Evolutionary conservation across 2,113 vertebrate species (phyloP).

Genomic region (Cyprinodon brontotheroides): DNA sequence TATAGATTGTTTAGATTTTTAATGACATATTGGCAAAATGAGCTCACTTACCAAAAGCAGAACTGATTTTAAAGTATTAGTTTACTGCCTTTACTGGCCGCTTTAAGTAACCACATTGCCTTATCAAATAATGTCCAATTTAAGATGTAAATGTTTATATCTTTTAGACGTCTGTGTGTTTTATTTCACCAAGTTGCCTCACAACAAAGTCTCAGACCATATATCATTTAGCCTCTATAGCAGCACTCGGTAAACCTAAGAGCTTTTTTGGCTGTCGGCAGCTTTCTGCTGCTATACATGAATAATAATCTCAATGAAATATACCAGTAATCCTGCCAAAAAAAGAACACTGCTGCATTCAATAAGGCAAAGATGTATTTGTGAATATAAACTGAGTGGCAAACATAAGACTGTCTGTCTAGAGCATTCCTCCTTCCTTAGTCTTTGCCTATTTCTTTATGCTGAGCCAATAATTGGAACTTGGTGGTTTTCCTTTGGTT

Average conservation of each 20-base stretch:
- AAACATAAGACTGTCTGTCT: not conserved
- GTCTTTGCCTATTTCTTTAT: not conserved
- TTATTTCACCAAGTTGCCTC: not conserved
- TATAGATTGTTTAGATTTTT: not conserved
- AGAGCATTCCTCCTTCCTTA: not conserved
- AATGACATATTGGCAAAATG: not conserved
- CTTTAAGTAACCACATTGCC: conserved; percentile 1
- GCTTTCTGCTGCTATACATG: conserved; percentile 39
- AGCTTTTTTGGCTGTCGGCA: conserved; percentile 62
- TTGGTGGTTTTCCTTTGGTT: not conserved
- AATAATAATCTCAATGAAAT: conserved; percentile 53
- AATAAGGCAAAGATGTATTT: not conserved
- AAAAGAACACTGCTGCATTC: not conserved
- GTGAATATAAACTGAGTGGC: conserved; percentile 3
- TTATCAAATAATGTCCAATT: not conserved
- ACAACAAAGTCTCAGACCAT: conserved; percentile 19
- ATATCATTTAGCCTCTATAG: conserved; percentile 16
- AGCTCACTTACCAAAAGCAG: not conserved
- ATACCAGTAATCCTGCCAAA: conserved; percentile 19
- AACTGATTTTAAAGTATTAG: not conserved
- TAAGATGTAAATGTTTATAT: not conserved
- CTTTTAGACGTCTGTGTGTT: not conserved
- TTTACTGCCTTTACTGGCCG: not conserved
- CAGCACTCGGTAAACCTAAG: conserved; percentile 35
- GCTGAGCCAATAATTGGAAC: conserved; percentile 4